Evolutionary conservation across 2,888 invertebrate genomes (phyloP).

Genomic region (Quadroppia sp.): DNA sequence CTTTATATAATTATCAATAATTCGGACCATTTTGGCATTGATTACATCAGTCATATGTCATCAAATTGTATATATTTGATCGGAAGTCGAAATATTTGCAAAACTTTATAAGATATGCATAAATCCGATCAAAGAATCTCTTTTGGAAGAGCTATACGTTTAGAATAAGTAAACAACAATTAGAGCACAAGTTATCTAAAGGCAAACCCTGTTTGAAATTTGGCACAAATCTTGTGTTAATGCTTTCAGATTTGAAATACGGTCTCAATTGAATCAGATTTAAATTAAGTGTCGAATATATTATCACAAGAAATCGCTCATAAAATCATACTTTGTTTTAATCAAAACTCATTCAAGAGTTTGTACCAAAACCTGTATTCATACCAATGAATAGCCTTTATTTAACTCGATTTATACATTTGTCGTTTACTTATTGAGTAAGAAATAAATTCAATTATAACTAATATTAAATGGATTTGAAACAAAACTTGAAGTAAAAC

Average conservation of each 20-base stretch:
- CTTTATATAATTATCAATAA: conserved; percentile 12
- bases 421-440: background rate
- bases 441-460: background rate
- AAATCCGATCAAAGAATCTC: conserved; percentile 6
- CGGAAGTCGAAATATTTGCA: background rate
- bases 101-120: conserved; percentile 25
- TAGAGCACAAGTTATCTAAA: background rate
- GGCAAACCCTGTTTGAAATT: conserved; percentile 18
- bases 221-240: conserved; percentile 23
- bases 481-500: background rate
- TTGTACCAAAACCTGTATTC: conserved; percentile 1
- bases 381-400: background rate
- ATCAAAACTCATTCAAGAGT: background rate
- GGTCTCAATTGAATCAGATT: background rate
- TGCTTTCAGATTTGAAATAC: conserved; percentile 21
- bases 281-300: background rate
- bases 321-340: conserved; percentile 11
- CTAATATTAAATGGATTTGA: background rate
- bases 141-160: conserved; percentile 22
- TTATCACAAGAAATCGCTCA: conserved; percentile 15
- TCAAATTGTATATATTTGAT: background rate
- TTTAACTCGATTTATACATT: conserved; percentile 3
- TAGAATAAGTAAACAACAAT: conserved; percentile 20
- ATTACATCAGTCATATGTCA: conserved; percentile 15
- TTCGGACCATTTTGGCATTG: conserved; percentile 36